Evolutionary conservation across 2,113 vertebrate genomes (phyloP), one percentile per base, ranked within the genome.

Genomic region (Onychorhynchus coronatus): DNA sequence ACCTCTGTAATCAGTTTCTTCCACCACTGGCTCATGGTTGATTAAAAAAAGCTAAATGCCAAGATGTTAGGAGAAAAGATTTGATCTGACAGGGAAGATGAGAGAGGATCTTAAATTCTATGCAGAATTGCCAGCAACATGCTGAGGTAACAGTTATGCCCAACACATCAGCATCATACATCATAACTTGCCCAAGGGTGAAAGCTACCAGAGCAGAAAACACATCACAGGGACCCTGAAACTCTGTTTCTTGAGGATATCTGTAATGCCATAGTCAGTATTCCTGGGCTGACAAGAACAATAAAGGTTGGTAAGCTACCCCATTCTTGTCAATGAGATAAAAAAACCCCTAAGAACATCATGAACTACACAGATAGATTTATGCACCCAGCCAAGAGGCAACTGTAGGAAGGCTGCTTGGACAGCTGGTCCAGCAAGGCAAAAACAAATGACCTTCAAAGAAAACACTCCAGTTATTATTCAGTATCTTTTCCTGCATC

Each of bases 61-160:
- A 91, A 66, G 16, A 59, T 22, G 11, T 70, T 70, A 83, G 39
- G 84, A 81, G 11, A 78, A 53, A 86, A 46, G 11, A 91, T 21
- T 79, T 46, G 24, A 62, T 85, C 39, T 77, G 85, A 65, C 39
- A 80, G 55, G 19, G 24, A 63, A 77, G 59, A 66, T 46, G 42
- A 82, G 63, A 77, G 30, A 55, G n/a, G 55, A 77, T 47, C 58
- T 71, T 76, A 91, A 85, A 70, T 85, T 83, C 50, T 55, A 44
- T 35, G 35, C 41, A 67, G 39, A 83, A 85, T 3, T 70, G 63
- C 58, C 53, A 80, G 59, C 73, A 93, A 59, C 49, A 37, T 90
- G 94, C 85, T 95, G 95, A 93, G 85, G 75, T 90, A 88, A 93
- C 75, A 80, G 59, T 93, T 95, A 63, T 74, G 88, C 55, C 78